Conservation (phyloP, 2,113 vertebrate species). For the Uria aalge region DNA sequence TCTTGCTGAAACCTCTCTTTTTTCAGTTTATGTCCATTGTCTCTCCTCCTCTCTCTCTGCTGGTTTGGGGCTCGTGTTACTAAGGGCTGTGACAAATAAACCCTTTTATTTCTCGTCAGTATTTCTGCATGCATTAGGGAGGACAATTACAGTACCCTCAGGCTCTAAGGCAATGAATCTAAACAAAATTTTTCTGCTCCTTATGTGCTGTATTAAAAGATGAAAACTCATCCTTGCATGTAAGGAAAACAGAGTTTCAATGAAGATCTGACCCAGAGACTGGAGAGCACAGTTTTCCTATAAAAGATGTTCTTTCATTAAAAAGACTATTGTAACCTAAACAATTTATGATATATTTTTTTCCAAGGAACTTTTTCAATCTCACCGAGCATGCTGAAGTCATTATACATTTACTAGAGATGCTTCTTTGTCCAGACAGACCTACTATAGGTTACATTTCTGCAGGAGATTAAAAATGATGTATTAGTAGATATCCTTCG, state of each 20-base stretch:
- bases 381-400: conserved; percentile 8
- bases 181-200: neutral
- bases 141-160: neutral
- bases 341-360: conserved; percentile 28
- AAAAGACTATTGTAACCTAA: conserved; percentile 30
- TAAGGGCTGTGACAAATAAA: neutral
- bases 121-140: neutral
- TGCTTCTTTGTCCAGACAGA: conserved; percentile 1
- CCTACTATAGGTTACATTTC: conserved; percentile 8
- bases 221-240: neutral
- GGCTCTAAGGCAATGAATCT: neutral
- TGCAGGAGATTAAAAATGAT: conserved; percentile 33
- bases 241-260: conserved; percentile 20
- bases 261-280: conserved; percentile 1
- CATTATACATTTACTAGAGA: conserved; percentile 3
- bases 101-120: neutral
- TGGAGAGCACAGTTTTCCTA: neutral
- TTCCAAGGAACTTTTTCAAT: conserved; percentile 36
- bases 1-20: neutral
- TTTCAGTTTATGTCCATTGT: neutral
- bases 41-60: neutral
- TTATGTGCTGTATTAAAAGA: conserved; percentile 8
- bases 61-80: neutral
- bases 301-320: conserved; percentile 19
- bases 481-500: neutral